Conservation (phyloP, 1,140 invertebrate species). For the Asobara japonica region DNA sequence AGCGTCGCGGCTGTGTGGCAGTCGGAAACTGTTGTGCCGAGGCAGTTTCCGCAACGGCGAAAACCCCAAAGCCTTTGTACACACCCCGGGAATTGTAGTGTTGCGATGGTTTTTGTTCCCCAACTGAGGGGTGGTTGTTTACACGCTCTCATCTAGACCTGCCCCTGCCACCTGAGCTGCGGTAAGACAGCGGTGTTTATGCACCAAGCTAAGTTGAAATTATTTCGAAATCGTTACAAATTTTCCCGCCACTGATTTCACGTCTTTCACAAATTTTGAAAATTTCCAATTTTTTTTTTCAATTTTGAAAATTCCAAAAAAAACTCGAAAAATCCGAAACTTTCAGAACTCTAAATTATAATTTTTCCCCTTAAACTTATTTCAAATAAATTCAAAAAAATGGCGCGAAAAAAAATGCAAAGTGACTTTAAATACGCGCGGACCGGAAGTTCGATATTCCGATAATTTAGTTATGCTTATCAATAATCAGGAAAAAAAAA, state of each 20-base stretch:
- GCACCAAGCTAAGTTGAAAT: background rate
- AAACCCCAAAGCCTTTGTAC: constrained; percentile 5
- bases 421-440: too few species aligned
- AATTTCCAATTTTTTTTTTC: too few species aligned
- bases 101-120: constrained; percentile 16
- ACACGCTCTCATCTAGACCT: constrained; percentile 18
- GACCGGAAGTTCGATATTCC: background rate
- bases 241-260: too few species aligned
- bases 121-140: constrained; percentile 1
- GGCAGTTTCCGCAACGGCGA: constrained; percentile 1
- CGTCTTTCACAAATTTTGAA: too few species aligned
- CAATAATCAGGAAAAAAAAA: constrained; percentile 15
- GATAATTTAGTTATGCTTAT: background rate
- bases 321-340: too few species aligned
- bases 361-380: too few species aligned
- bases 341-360: too few species aligned
- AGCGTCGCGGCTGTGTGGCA: background rate
- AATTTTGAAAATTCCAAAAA: too few species aligned
- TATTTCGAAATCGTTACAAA: too few species aligned
- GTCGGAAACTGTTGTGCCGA: background rate
- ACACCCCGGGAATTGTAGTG: constrained; percentile 8
- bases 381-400: too few species aligned
- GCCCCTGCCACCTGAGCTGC: background rate
- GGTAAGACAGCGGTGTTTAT: background rate
- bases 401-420: too few species aligned